Evolutionary conservation across 1,140 invertebrate species (phyloP).

Genomic region (Oscheius sp.): DNA sequence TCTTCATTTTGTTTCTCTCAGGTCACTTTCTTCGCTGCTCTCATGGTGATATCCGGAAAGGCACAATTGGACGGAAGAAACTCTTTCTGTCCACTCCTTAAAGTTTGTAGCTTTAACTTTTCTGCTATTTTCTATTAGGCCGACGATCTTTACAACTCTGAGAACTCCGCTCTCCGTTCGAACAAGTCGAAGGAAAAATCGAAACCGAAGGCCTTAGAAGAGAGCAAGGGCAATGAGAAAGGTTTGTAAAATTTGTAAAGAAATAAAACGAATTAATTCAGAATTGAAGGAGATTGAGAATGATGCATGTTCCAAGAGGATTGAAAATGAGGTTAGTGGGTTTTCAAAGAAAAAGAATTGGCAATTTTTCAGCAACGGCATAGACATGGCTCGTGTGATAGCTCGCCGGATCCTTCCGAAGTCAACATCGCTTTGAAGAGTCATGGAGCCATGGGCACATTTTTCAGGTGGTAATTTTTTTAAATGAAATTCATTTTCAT

Average conservation of each 20-base stretch:
- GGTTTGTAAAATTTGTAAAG: constrained; percentile 16
- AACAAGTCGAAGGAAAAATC: not conserved
- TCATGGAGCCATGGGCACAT: constrained; percentile 52
- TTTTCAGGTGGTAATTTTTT: constrained; percentile 49
- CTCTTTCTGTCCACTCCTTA: constrained; percentile 57
- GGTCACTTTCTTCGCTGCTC: constrained; percentile 63
- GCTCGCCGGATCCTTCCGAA: constrained; percentile 44
- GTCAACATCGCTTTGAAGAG: constrained; percentile 48
- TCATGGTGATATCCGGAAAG: constrained; percentile 61
- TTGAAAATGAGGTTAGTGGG: not conserved
- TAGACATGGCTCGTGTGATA: constrained; percentile 13
- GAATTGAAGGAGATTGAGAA: constrained; percentile 14
- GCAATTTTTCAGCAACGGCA: not conserved
- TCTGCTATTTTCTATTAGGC: constrained; percentile 1
- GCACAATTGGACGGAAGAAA: constrained; percentile 58
- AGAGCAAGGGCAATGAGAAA: not conserved
- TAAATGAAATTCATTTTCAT: not conserved
- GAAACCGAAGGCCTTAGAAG: not conserved
- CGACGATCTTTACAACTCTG: constrained; percentile 18
- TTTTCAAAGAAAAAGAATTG: not conserved
- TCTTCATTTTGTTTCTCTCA: constrained; percentile 44
- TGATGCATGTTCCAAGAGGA: not conserved
- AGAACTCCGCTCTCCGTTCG: constrained; percentile 9
- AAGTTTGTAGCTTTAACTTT: constrained; percentile 28
- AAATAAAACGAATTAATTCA: constrained; percentile 1